Evolutionary conservation across 2,888 invertebrate genomes (phyloP).

Genomic region (Dasypolia templi): DNA sequence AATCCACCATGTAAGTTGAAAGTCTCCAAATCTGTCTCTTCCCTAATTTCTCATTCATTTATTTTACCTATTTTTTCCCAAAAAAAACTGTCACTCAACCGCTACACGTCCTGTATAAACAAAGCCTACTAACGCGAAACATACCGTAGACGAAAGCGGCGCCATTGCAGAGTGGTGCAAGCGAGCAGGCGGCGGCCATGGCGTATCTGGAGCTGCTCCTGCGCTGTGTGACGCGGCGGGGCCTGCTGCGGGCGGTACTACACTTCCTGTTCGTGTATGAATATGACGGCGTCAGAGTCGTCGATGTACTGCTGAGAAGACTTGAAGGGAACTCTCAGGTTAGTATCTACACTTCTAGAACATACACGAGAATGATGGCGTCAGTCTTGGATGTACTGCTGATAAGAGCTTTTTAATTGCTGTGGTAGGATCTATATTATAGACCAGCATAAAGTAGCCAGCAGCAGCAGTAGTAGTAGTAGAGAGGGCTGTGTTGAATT

Average conservation of each 20-base stretch:
- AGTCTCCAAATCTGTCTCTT: background rate
- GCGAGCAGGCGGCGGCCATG: constrained; percentile 97
- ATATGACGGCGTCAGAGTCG: constrained; percentile 95
- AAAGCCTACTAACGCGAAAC: constrained; percentile 77
- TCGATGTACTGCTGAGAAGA: constrained; percentile 95
- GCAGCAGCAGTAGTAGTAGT: too few relatives aligned
- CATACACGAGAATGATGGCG: constrained; percentile 94
- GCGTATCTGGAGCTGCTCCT: constrained; percentile 98
- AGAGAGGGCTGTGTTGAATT: too few relatives aligned
- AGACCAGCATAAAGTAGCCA: too few relatives aligned
- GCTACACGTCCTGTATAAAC: constrained; percentile 58
- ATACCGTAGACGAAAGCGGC: constrained; percentile 85
- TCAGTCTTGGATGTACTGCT: constrained; percentile 95
- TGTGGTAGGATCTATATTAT: too few relatives aligned
- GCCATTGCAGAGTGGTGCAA: constrained; percentile 94
- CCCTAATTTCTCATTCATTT: background rate
- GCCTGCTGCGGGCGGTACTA: constrained; percentile 95
- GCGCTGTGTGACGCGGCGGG: constrained; percentile 96
- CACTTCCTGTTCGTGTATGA: constrained; percentile 95
- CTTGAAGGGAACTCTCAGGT: constrained; percentile 94
- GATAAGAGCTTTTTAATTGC: constrained; percentile 75
- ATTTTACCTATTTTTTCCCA: background rate
- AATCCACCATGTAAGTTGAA: background rate
- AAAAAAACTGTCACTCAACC: constrained; percentile 78
- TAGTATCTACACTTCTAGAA: constrained; percentile 29